Percentiles rank a stretch among this genome's conserved stretches.
Evolutionary conservation across 1,140 invertebrate species (phyloP).

Genomic region (Capitella teleta): DNA sequence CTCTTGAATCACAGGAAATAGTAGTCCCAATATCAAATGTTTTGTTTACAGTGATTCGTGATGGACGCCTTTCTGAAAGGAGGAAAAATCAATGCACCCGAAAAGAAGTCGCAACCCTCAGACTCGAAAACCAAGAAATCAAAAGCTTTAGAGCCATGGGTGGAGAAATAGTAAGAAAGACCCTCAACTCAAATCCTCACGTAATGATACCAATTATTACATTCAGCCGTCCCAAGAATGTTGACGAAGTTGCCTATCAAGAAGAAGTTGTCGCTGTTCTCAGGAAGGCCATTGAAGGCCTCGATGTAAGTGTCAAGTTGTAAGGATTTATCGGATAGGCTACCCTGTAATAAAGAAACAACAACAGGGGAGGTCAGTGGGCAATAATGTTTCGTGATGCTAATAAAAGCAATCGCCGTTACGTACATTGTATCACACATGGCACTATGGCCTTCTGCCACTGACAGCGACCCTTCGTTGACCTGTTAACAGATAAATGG

Average conservation of each 20-base stretch:
- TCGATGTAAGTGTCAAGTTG: slow-evolving; percentile 42
- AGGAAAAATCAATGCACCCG: slow-evolving; percentile 53
- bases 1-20: too few species aligned
- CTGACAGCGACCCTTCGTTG: neutral
- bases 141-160: slow-evolving; percentile 61
- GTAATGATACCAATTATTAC: neutral
- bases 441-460: neutral
- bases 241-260: slow-evolving; percentile 94
- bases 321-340: neutral
- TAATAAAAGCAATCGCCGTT: neutral
- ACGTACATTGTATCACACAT: neutral
- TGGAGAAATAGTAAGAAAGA: slow-evolving; percentile 78
- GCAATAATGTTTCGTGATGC: slow-evolving; percentile 1
- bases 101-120: neutral
- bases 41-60: too few species aligned
- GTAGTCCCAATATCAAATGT: too few species aligned
- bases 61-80: slow-evolving; percentile 80
- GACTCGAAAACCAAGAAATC: neutral
- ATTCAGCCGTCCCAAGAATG: slow-evolving; percentile 74
- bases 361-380: too few species aligned
- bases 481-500: neutral
- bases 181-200: neutral
- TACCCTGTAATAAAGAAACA: slow-evolving; percentile 3
- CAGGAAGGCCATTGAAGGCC: slow-evolving; percentile 55
- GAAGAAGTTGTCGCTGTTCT: slow-evolving; percentile 88